phyloP scores from a whole-genome alignment of 2,797 vertebrate species.

The Sebastes taczanowskii region DNA sequence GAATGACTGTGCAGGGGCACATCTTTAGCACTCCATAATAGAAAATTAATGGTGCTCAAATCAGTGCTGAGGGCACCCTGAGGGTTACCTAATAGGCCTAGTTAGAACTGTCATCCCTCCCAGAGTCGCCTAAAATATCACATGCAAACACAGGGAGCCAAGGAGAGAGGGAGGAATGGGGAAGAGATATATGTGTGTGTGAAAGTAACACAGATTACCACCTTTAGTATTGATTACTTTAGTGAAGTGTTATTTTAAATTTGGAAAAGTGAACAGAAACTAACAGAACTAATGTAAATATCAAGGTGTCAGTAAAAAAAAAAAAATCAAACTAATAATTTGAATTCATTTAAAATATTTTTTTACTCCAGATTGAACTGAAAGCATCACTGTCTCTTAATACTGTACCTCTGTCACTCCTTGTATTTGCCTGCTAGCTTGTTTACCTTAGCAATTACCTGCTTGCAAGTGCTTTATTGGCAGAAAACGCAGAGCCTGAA shows the following conservation, averaged over 20 bases:
- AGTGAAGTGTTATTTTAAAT: neutral
- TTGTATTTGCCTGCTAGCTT: neutral
- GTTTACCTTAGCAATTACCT: neutral
- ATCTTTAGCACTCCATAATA: slow-evolving; percentile 95
- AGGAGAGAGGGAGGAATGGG: slow-evolving; percentile 29
- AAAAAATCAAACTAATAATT: neutral
- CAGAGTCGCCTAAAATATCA: slow-evolving; percentile 87
- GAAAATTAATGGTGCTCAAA: slow-evolving; percentile 98
- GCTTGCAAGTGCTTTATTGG: neutral
- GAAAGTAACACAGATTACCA: neutral
- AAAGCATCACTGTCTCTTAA: neutral
- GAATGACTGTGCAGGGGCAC: slow-evolving; percentile 88
- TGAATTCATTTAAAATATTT: neutral
- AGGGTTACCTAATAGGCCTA: slow-evolving; percentile 92
- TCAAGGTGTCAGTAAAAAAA: neutral
- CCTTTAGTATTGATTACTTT: neutral
- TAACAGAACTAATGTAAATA: neutral
- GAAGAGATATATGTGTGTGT: neutral
- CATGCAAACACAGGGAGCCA: slow-evolving; percentile 80
- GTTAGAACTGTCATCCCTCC: slow-evolving; percentile 89
- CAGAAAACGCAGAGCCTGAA: neutral
- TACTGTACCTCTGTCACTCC: neutral
- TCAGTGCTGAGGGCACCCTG: slow-evolving; percentile 90
- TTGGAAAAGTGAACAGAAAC: neutral
- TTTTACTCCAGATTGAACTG: neutral